A percentile compares a stretch with the other conserved stretches of the same genome.
Conservation (phyloP, 2,113 vertebrate species). For the Labeo rohita region DNA sequence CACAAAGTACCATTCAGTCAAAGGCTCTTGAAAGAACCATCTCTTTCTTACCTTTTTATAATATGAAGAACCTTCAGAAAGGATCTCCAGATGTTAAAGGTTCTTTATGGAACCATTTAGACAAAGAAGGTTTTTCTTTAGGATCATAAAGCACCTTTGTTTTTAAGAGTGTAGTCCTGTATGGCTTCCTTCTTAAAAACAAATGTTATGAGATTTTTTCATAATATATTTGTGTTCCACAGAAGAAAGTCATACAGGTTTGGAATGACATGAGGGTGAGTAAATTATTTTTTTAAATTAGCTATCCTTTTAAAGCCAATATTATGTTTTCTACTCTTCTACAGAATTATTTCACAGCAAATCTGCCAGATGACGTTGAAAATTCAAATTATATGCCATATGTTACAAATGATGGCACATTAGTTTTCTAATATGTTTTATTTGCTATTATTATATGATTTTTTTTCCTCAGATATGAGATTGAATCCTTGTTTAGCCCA, state of each 20-base stretch:
- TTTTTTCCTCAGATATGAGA: conserved; percentile 36
- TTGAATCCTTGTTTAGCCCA: conserved; percentile 29
- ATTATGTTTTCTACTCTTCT: neutral
- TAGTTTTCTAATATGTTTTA: conserved; percentile 21
- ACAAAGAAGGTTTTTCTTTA: too few relatives aligned
- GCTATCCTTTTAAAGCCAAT: neutral
- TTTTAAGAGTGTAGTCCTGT: too few relatives aligned
- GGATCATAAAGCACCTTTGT: too few relatives aligned
- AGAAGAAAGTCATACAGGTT: neutral
- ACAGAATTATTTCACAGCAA: conserved; percentile 22
- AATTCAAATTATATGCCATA: conserved; percentile 44
- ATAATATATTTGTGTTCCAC: neutral
- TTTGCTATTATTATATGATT: conserved; percentile 32
- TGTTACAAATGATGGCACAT: conserved; percentile 45
- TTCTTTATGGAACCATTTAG: too few relatives aligned
- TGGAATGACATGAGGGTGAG: neutral
- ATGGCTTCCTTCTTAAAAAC: neutral
- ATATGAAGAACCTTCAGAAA: too few relatives aligned
- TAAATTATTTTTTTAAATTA: neutral
- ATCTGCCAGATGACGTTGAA: conserved; percentile 12
- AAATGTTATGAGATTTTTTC: neutral
- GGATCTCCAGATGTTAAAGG: too few relatives aligned
- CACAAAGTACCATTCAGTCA: too few relatives aligned
- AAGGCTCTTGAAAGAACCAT: too few relatives aligned
- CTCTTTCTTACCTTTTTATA: too few relatives aligned